phyloP scores from a whole-genome alignment of 92 coral and sea anemone species.

The Porites evermanni region DNA sequence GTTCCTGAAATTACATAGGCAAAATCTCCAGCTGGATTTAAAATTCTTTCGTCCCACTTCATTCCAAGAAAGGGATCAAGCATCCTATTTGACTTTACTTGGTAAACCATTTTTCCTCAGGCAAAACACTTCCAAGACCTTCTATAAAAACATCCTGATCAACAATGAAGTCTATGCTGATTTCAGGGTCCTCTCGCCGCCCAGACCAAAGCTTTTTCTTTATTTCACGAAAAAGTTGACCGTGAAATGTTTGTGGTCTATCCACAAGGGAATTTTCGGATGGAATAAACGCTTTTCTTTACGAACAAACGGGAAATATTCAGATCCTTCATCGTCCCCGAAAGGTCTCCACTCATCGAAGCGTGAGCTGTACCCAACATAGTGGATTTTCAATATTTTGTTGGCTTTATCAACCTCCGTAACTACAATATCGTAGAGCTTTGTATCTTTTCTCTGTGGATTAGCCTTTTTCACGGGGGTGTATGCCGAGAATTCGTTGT shows the following conservation, averaged over 20 bases:
- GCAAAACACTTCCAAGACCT: slow-evolving; percentile 49
- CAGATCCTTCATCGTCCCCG: slow-evolving; percentile 29
- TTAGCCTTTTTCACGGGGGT: slow-evolving; percentile 41
- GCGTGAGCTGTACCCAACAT: slow-evolving; percentile 37
- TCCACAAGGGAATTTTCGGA: slow-evolving; percentile 35
- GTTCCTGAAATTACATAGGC: slow-evolving; percentile 65
- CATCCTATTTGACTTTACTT: slow-evolving; percentile 42
- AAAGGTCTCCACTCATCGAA: slow-evolving; percentile 64
- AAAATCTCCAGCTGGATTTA: slow-evolving; percentile 61
- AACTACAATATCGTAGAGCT: slow-evolving; percentile 56
- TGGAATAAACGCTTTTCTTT: slow-evolving; percentile 30
- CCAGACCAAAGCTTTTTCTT: slow-evolving; percentile 57
- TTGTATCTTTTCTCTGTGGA: slow-evolving; percentile 29
- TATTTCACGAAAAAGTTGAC: slow-evolving; percentile 45
- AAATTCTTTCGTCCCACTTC: slow-evolving; percentile 66
- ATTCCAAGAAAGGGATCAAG: slow-evolving; percentile 55
- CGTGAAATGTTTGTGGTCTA: slow-evolving; percentile 29
- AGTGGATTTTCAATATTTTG: slow-evolving; percentile 63
- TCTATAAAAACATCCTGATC: slow-evolving; percentile 64
- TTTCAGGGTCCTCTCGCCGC: slow-evolving; percentile 54
- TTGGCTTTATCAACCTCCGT: slow-evolving; percentile 54
- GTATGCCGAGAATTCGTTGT: slow-evolving; percentile 21
- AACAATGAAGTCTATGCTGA: slow-evolving; percentile 45
- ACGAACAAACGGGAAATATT: slow-evolving; percentile 43
- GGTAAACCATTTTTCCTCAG: slow-evolving; percentile 44